Evolutionary conservation across 64 coral and sea anemone species (phyloP).

Genomic region (Exaiptasia diaphana): DNA sequence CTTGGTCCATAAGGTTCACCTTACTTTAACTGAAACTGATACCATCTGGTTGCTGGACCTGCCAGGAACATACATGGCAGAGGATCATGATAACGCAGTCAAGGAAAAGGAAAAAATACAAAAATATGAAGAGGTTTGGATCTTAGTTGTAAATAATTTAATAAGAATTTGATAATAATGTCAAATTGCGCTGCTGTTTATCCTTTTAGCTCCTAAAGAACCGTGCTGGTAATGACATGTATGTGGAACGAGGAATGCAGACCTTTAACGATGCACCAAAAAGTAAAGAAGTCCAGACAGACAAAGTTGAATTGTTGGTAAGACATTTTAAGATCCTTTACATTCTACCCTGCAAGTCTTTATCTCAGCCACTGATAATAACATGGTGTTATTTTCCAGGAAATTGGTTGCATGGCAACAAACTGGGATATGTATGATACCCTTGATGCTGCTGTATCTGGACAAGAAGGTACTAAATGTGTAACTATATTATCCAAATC

Average conservation of each 20-base stretch:
- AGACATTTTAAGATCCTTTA: conserved; percentile 11
- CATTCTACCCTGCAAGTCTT: neutral
- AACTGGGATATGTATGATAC: conserved; percentile 98
- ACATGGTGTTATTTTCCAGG: conserved; percentile 35
- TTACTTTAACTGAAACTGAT: conserved; percentile 86
- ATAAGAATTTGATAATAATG: neutral
- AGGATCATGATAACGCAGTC: conserved; percentile 74
- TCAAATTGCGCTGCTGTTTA: neutral
- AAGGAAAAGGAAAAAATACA: conserved; percentile 78
- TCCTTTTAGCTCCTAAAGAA: conserved; percentile 60
- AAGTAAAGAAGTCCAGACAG: conserved; percentile 74
- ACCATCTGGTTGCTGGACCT: conserved; percentile 97
- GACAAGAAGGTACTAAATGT: neutral
- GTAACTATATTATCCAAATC: too few species aligned
- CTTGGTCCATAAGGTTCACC: conserved; percentile 45
- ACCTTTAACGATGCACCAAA: conserved; percentile 91
- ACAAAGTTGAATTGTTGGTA: conserved; percentile 73
- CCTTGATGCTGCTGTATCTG: neutral
- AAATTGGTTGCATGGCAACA: conserved; percentile 86
- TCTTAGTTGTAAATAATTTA: neutral
- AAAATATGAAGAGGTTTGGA: conserved; percentile 83
- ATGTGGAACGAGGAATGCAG: conserved; percentile 92
- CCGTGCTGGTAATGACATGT: conserved; percentile 88
- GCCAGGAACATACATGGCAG: conserved; percentile 80
- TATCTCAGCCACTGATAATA: neutral